Percentiles rank a stretch among this genome's conserved stretches.
Evolutionary conservation across 2,888 invertebrate genomes (phyloP).

Genomic region (Hyposoter didymator): DNA sequence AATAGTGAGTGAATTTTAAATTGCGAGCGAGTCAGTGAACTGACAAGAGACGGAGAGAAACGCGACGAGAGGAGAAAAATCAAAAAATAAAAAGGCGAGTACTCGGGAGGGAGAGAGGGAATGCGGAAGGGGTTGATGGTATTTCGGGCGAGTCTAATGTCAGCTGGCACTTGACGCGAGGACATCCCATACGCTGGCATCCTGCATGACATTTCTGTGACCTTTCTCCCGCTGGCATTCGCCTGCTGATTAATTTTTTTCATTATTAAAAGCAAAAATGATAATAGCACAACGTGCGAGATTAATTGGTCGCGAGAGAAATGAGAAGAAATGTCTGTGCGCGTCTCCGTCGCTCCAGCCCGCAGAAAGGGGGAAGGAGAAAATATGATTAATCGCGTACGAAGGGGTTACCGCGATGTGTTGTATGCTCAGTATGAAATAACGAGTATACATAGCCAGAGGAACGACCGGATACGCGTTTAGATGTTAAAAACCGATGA

Average conservation of each 20-base stretch:
- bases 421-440: conserved; percentile 59
- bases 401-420: conserved; percentile 39
- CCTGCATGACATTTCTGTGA: conserved; percentile 78
- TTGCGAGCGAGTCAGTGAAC: conserved; percentile 49
- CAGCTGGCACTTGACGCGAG: conserved; percentile 65
- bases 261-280: conserved; percentile 39
- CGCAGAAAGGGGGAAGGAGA: conserved; percentile 11
- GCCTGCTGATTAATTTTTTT: conserved; percentile 58
- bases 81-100: not conserved
- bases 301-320: conserved; percentile 61
- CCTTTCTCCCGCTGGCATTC: conserved; percentile 74
- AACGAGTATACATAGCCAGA: conserved; percentile 42
- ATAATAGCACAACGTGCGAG: conserved; percentile 49
- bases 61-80: conserved; percentile 16
- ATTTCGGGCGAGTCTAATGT: conserved; percentile 79
- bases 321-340: conserved; percentile 50
- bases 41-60: conserved; percentile 36
- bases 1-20: conserved; percentile 31
- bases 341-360: not conserved
- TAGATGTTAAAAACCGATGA: conserved; percentile 66
- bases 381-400: conserved; percentile 64
- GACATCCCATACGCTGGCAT: conserved; percentile 47
- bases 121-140: conserved; percentile 68
- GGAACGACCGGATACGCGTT: conserved; percentile 33
- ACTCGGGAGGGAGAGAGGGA: not conserved